These are phyloP conservation scores for Leptothorax acervorum DNA, from an alignment of 2,888 invertebrate species.

Conservation along the genomic window DNA sequence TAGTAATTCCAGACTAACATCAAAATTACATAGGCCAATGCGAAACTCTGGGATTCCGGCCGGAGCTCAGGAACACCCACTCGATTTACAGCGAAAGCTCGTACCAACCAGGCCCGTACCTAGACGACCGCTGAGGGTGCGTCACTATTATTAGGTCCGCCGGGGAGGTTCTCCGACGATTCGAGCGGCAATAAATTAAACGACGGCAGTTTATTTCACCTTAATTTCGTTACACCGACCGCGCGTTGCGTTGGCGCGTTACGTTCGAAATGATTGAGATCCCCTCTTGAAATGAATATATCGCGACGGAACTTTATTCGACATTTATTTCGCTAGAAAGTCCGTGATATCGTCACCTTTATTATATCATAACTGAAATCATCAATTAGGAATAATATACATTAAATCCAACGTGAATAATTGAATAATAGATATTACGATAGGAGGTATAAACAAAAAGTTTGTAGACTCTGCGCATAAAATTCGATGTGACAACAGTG, in stretches of 20 bases:
- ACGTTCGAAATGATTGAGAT: constrained; percentile 14
- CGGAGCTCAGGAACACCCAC: constrained; percentile 38
- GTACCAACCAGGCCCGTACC: constrained; percentile 37
- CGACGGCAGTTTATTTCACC: constrained; percentile 31
- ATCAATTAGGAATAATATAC: background rate
- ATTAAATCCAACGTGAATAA: background rate
- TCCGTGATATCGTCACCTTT: constrained; percentile 5
- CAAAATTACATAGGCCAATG: constrained; percentile 55
- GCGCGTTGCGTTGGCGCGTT: background rate
- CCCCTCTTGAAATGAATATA: constrained; percentile 7
- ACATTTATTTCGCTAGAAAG: background rate
- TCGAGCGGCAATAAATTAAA: constrained; percentile 45
- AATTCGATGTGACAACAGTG: too few relatives aligned
- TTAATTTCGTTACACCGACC: constrained; percentile 38
- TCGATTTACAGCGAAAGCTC: constrained; percentile 47
- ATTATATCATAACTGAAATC: background rate
- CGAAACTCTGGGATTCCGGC: constrained; percentile 56
- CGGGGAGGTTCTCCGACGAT: constrained; percentile 20
- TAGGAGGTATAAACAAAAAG: too few relatives aligned
- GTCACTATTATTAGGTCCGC: constrained; percentile 43
- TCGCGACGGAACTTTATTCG: background rate
- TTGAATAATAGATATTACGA: background rate
- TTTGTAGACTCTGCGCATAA: too few relatives aligned
- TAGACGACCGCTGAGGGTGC: constrained; percentile 14
- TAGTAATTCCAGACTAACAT: constrained; percentile 56